Evolutionary conservation across 2,797 vertebrate genomes (phyloP), one percentile per base, ranked within the genome.

Genomic region (Meriones psammophilus): DNA sequence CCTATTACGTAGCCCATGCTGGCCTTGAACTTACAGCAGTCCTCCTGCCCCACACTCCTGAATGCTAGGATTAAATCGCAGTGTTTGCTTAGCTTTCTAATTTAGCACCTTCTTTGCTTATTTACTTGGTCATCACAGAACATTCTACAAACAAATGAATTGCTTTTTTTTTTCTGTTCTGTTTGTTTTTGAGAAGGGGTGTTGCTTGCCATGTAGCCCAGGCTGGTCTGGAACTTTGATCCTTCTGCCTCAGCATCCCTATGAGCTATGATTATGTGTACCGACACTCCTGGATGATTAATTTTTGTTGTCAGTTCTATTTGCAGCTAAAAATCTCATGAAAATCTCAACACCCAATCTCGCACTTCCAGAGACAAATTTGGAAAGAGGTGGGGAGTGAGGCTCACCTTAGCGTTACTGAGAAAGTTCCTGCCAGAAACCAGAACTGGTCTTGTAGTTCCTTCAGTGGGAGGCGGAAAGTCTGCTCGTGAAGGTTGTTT

Each of bases 301-400:
- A 69, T 79, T 92, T 89, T 73, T 88, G 64, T 88, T 42, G 7
- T 78, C 26, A 10, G 39, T 89, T 81, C 30, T 90, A 42, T 76
- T 69, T 84, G 71, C 64, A 84, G 20, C 54, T 33, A 26, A 56
- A 50, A 79, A 95, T 28, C 76, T 8, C 69, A 91, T 42, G 68
- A 94, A 96, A 96, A 69, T 62, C 73, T 26, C 81, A 92, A 60
- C 39, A 68, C 6, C 87, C 76, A 18, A 66, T 92, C 56, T 24
- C 5, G 28, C 54, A 87, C 42, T 68, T 94, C 73, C 76, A 39
- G 81, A 83, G 74, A 54, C 73, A 69, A 8, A 39, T 91, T 76
- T 87, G 86, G 84, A 74, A 88, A 56, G 78, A 78, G 4, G 15
- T 22, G 8, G 8, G 50, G 54, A 78, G 42, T 89, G 74, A 81